These are phyloP conservation scores for Lithophane ornitopus DNA, from an alignment of 2,888 invertebrate genomes.

Conservation along the genomic window DNA sequence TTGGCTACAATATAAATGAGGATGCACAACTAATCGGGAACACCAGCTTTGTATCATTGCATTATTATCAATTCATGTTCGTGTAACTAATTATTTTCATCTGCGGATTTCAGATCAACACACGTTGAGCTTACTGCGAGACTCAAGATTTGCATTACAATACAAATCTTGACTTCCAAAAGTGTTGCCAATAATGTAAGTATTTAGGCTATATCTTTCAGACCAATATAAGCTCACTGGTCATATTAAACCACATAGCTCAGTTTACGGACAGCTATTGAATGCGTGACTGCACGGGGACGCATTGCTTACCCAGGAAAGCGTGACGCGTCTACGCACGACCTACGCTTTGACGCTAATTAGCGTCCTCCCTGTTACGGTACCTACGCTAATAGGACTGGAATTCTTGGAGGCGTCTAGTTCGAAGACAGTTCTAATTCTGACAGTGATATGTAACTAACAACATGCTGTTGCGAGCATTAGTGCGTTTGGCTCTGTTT, in stretches of 20 bases:
- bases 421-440: constrained; percentile 26
- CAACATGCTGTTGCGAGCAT: background rate
- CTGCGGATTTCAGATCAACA: background rate
- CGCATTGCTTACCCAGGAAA: constrained; percentile 70
- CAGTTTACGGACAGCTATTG: constrained; percentile 29
- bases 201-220: background rate
- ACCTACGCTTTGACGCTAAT: constrained; percentile 72
- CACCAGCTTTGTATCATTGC: background rate
- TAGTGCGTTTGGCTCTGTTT: background rate
- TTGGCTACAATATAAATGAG: background rate
- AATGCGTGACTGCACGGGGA: constrained; percentile 73
- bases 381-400: constrained; percentile 49
- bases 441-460: constrained; percentile 3
- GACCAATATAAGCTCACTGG: background rate
- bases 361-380: constrained; percentile 71
- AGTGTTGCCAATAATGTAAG: background rate
- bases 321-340: constrained; percentile 77
- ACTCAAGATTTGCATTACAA: background rate
- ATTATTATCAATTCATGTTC: background rate
- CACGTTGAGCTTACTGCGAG: background rate
- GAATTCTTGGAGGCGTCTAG: constrained; percentile 39
- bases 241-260: background rate
- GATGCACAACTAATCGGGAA: background rate
- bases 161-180: background rate
- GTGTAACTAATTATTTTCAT: background rate